Conservation (phyloP, 2,888 invertebrate species). For the Calameuta filiformis region DNA sequence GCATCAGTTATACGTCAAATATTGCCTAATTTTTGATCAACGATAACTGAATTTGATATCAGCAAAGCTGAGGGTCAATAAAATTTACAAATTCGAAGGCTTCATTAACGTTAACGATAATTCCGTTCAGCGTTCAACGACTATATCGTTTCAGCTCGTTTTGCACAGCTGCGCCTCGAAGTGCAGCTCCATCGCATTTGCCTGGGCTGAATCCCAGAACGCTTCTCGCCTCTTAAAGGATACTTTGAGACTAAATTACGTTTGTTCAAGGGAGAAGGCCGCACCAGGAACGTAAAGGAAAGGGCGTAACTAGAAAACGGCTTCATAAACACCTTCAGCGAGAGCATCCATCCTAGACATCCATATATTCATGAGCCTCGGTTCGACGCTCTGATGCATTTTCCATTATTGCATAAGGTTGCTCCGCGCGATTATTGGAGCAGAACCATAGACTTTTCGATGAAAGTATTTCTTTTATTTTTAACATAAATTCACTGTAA, state of each 20-base stretch:
- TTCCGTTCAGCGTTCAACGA: not conserved
- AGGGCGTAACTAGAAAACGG: conserved; percentile 51
- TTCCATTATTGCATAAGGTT: conserved; percentile 54
- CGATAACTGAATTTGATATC: too few relatives aligned
- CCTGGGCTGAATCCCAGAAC: too few relatives aligned
- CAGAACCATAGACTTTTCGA: conserved; percentile 38
- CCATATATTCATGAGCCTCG: conserved; percentile 52
- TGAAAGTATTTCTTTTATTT: not conserved
- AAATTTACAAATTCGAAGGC: not conserved
- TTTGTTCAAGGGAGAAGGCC: conserved; percentile 12
- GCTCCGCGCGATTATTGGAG: conserved; percentile 45
- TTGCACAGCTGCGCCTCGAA: too few relatives aligned
- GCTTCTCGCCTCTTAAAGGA: not conserved
- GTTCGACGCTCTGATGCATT: conserved; percentile 36
- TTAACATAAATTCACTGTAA: not conserved
- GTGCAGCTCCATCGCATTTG: too few relatives aligned
- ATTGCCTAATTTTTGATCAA: too few relatives aligned
- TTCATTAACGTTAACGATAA: not conserved
- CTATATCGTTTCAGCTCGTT: too few relatives aligned
- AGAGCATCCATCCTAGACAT: conserved; percentile 41
- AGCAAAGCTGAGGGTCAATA: too few relatives aligned
- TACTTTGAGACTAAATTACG: conserved; percentile 27
- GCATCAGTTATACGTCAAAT: too few relatives aligned
- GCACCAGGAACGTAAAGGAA: conserved; percentile 23
- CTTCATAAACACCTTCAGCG: conserved; percentile 56